Evolutionary conservation across 1,140 invertebrate species (phyloP), one percentile per base, ranked within the genome.

Genomic region (Drosophila setifemur): DNA sequence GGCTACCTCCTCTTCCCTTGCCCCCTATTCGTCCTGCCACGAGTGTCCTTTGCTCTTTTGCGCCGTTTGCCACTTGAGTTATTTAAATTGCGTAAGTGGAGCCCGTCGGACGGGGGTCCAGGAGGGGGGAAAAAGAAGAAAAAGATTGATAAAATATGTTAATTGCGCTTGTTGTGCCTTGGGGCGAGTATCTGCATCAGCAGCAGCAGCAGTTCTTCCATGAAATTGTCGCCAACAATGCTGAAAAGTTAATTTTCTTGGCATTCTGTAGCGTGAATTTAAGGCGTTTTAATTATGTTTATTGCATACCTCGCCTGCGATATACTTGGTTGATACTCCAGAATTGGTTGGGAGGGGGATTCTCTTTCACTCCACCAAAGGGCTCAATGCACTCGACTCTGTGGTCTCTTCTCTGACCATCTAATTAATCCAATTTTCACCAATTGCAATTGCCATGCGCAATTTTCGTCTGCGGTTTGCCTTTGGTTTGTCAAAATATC

Each of bases 81-180:
- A 86, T 86, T 86, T 86, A 86, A 86, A 86, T 87, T 86, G 76
- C 82, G 81, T 75, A 81, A 81, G 75, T 86, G 66, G 37, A 48
- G 53, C 57, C 40, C 68, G 52, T 45, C 39, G 49, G 25, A 29
- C 14, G 52, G 73, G 33, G 60, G 55, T 55, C n/a, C n/a, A n/a
- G n/a, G n/a, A n/a, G 14, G 33, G 33, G 55, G 53, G 52, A 52
- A 52, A 45, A 74, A 81, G 53, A 48, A 52, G 48, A 45, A 74
- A 81, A 86, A 81, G 75, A 86, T 81, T 86, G 81, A 86, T 86
- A 86, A 86, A 86, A 86, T 86, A 86, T 86, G 81, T 86, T 86
- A 86, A 86, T 86, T 86, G 81, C 68, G 72, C 81, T 52, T 72
- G 79, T 72, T 73, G 54, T 37, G 33, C 29, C 49, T 33, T 18